Base-by-base conservation (phyloP, 2,797 vertebrate species). In the Lycodopsis pacificus region DNA sequence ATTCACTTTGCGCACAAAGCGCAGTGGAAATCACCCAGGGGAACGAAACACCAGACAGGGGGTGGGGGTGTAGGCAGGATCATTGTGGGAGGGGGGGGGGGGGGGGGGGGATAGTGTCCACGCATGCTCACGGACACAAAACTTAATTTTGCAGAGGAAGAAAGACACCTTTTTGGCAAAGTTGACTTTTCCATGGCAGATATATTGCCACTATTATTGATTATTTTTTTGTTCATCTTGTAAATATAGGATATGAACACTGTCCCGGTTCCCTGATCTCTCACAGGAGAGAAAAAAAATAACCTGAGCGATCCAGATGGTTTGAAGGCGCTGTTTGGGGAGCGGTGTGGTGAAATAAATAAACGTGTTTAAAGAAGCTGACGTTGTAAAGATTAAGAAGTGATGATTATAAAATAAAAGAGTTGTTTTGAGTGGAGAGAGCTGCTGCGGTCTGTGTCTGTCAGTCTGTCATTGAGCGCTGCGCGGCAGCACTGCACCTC, bases 401-500 rank as follows among this genome's bases (percentile, higher is more conserved):
- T 8, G 0, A 13, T 5, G 9, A 15, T 36, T 4, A 2, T 36
- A 1, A 14, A 17, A 14, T 2, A 15, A 49, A 27, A 19, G 36
- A 64, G 56, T 67, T 44, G 44, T 81, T 73, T 30, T 51, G 32
- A 61, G 14, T 2, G 20, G 20, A 12, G 48, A 34, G 75, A 30
- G 58, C 9, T 1, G 27, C 89, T 49, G 40, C n/a, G 22, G 59
- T 38, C 20, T 25, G 61, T 42, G 17, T 68, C 63, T 15, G 81
- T 81, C 74, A 4, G 54, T 76, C 76, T 48, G 81, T 97, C 96
- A 95, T 10, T 48, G 95, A 94, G 97, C 97, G 95, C 96, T 96
- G 97, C 96, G 97, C 96, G 96, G 96, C 97, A 97, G 96, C 96
- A 96, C 97, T 96, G 96, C 96, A 93, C 97, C 95, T 97, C 95